Percentiles rank a stretch among this genome's conserved stretches.
Evolutionary conservation across 2,888 invertebrate genomes (phyloP).

Genomic region (Myathropa florea): DNA sequence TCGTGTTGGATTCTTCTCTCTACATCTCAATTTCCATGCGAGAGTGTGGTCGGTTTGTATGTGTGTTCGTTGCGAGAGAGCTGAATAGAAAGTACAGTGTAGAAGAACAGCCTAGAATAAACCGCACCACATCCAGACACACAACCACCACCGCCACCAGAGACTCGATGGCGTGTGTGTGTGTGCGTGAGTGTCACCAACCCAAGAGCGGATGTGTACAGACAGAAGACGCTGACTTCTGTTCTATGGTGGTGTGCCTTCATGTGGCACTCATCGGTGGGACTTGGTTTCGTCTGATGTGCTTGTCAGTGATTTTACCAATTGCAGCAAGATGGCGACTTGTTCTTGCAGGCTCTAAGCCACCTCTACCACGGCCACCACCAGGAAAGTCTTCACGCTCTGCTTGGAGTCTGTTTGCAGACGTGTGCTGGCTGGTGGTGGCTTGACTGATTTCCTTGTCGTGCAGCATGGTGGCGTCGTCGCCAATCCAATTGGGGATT

Average conservation of each 20-base stretch:
- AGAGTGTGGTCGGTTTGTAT: not conserved
- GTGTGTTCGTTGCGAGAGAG: not conserved
- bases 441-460: not conserved
- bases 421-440: not conserved
- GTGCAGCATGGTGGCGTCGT: not conserved
- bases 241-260: not conserved
- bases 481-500: not conserved
- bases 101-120: conserved; percentile 6
- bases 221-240: not conserved
- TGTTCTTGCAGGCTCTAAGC: not conserved
- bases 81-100: conserved; percentile 24
- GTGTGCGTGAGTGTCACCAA: not conserved
- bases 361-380: not conserved
- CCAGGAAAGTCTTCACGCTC: not conserved
- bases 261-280: not conserved
- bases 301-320: not conserved
- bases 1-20: not conserved
- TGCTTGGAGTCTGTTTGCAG: too few species aligned
- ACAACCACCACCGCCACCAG: not conserved
- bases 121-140: not conserved
- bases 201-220: not conserved
- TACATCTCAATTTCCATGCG: too few species aligned
- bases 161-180: not conserved
- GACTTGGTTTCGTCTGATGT: not conserved
- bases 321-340: not conserved